Conservation (phyloP, 2,888 invertebrate genomes). For the Colostygia pectinataria region DNA sequence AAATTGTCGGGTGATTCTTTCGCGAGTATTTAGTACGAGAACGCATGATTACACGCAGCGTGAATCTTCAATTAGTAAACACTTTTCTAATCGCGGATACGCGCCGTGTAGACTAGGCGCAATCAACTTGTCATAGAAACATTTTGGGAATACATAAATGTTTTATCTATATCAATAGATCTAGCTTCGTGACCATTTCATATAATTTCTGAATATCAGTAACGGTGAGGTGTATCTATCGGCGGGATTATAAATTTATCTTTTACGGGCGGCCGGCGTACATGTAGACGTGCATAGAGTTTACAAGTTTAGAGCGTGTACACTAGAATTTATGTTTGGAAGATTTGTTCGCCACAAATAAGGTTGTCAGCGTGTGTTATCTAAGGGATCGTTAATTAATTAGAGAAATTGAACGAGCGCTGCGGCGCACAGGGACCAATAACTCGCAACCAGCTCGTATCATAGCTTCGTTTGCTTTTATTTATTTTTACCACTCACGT, state of each 20-base stretch:
- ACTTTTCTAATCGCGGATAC: slow-evolving; percentile 57
- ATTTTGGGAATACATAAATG: slow-evolving; percentile 44
- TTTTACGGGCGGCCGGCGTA: slow-evolving; percentile 57
- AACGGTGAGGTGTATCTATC: slow-evolving; percentile 40
- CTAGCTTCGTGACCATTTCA: slow-evolving; percentile 43
- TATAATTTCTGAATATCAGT: slow-evolving; percentile 51
- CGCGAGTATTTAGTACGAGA: slow-evolving; percentile 66
- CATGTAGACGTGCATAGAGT: slow-evolving; percentile 70
- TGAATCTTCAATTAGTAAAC: slow-evolving; percentile 60
- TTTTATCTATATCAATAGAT: slow-evolving; percentile 36
- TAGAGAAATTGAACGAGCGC: slow-evolving; percentile 82
- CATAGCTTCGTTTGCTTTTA: slow-evolving; percentile 76
- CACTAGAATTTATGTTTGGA: slow-evolving; percentile 79
- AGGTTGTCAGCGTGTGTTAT: slow-evolving; percentile 81
- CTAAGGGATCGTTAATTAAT: slow-evolving; percentile 82
- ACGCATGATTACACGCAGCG: slow-evolving; percentile 49
- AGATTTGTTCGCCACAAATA: slow-evolving; percentile 83
- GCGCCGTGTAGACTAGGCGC: slow-evolving; percentile 46
- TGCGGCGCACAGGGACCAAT: slow-evolving; percentile 77
- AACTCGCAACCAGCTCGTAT: slow-evolving; percentile 81
- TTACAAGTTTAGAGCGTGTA: slow-evolving; percentile 80
- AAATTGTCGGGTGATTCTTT: slow-evolving; percentile 69
- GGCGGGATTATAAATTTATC: slow-evolving; percentile 60
- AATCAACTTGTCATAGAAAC: slow-evolving; percentile 58
- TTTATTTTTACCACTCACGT: slow-evolving; percentile 82